Base-by-base conservation (phyloP, 2,888 invertebrate species). In the Trichogramma evanescens region DNA sequence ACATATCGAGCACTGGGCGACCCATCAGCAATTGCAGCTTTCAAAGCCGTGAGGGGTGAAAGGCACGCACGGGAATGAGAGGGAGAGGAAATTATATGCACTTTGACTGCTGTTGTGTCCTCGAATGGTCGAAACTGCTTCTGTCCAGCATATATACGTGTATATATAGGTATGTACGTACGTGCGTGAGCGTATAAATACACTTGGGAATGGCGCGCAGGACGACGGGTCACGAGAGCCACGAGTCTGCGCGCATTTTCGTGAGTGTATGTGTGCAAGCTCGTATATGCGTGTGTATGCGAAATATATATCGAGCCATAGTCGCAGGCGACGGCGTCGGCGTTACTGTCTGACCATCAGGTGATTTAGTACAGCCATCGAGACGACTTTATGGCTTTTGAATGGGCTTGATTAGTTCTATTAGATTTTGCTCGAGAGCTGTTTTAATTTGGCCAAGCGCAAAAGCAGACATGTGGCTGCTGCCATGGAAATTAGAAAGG, bases 371-470 rank as follows among this genome's bases (percentile, higher is more conserved):
- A 50, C 38, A 49, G 53, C 44, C 5, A 55, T 61, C 42, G 48
- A 8, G 42, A 45, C 41, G 7, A 40, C 52, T 53, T 53, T 52
- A 62, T 50, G 49, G 54, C 55, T 49, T 52, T 55, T 58, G 52
- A 58, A 53, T 56, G 45, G 50, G 52, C 52, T 52, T 50, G 50
- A 55, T 58, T 56, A 58, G 43, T 56, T 56, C 55, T 56, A 54
- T 51, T 26, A 26, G 26, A 26, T 26, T 26, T 26, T 26, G 26
- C 26, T 26, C 26, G 26, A 26, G 26, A 26, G 26, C 26, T 26
- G 26, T 26, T 26, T 26, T 26, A 26, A 26, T 26, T 26, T 26
- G 26, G 26, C 26, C 26, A 26, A 26, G 26, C 3, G 26, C 26
- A 26, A 2, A 26, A 26, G 26, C 26, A 26, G 26, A 26, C 26